A percentile compares a stretch with the other conserved stretches of the same genome.
These are phyloP conservation scores for Pardosa pseudoannulata DNA, from an alignment of 2,888 invertebrate genomes.

Conservation along the genomic window DNA sequence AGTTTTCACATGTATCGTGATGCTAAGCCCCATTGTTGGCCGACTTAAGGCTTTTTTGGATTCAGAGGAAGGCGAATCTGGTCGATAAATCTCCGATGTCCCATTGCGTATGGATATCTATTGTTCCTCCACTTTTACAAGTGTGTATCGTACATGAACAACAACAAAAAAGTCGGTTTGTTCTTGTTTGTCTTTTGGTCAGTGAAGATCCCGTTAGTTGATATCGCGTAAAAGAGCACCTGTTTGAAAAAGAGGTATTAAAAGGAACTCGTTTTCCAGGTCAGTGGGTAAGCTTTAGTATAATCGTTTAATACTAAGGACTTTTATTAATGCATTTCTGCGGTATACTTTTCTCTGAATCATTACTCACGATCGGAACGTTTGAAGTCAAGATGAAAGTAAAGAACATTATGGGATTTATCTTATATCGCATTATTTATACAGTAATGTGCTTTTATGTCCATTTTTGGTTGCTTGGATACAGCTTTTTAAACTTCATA, in stretches of 20 bases:
- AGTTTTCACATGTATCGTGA: neutral
- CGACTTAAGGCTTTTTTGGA: neutral
- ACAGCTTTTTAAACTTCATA: no score
- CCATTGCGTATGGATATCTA: neutral
- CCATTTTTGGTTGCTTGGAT: no score
- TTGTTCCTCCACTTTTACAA: neutral
- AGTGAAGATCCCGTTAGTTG: neutral
- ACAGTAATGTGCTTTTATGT: no score
- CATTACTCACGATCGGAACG: no score
- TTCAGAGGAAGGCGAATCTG: neutral
- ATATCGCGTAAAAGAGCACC: neutral
- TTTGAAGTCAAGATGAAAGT: no score
- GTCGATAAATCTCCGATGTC: constrained; percentile 1
- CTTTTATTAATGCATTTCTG: no score
- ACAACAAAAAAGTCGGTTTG: neutral
- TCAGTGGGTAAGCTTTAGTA: neutral
- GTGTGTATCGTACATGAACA: neutral
- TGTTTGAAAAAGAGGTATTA: neutral
- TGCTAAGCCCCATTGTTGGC: neutral
- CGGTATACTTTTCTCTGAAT: no score
- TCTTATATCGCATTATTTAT: no score
- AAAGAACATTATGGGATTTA: no score
- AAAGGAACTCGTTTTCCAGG: neutral
- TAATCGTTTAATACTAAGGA: no score
- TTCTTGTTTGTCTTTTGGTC: neutral